A percentile compares a stretch with the other conserved stretches of the same genome.
Conservation (phyloP, 2,797 vertebrate species). For the Myiotriccus ornatus region DNA sequence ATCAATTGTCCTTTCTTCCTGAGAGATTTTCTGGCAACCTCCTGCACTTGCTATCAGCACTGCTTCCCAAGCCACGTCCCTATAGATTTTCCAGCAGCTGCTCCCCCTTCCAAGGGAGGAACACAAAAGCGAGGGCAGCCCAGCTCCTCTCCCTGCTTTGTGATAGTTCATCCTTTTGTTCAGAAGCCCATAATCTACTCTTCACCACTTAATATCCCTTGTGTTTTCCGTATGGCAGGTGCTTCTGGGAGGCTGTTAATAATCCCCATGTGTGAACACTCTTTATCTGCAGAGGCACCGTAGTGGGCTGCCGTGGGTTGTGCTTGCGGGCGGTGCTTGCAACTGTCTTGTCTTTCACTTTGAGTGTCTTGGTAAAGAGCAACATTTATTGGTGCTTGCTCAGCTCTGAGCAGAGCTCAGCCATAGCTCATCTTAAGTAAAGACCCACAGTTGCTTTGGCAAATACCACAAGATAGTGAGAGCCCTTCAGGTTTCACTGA, state of each 20-base stretch:
- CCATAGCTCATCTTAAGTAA: not conserved
- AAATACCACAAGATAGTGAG: not conserved
- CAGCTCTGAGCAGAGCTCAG: slow-evolving; percentile 1
- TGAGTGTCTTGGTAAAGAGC: not conserved
- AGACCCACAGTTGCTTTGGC: not conserved
- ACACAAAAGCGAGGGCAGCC: not conserved
- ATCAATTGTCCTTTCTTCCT: slow-evolving; percentile 23
- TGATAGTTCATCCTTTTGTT: not conserved
- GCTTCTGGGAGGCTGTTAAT: not conserved
- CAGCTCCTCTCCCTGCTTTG: not conserved
- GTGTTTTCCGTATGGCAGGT: not conserved
- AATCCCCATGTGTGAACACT: not conserved
- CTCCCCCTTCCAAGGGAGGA: not conserved
- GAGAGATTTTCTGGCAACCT: slow-evolving; percentile 18
- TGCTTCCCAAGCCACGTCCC: not conserved
- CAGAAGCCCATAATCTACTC: not conserved
- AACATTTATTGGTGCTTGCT: not conserved
- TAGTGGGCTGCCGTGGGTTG: not conserved
- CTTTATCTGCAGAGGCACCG: not conserved
- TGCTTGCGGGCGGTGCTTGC: not conserved
- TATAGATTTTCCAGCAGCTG: not conserved
- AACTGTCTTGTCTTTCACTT: not conserved
- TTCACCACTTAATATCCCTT: not conserved
- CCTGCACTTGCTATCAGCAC: not conserved
- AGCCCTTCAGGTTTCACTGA: not conserved